Evolutionary conservation across 64 coral and sea anemone species (phyloP).

Genomic region (Montipora foliosa): DNA sequence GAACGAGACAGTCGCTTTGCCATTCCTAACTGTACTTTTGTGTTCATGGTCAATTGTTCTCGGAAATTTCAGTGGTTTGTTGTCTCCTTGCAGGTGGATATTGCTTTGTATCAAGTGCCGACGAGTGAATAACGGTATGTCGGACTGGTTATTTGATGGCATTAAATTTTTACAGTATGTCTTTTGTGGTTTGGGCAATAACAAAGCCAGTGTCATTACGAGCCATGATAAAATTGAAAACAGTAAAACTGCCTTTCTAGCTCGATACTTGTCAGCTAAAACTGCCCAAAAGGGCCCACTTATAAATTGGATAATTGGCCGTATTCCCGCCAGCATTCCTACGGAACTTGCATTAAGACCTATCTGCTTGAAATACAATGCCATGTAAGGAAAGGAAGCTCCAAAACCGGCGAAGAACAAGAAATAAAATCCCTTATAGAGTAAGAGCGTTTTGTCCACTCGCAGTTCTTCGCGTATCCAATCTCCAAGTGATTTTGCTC

Average conservation of each 20-base stretch:
- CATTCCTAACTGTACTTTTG: background rate
- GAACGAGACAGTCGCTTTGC: background rate
- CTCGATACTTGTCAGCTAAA: constrained; percentile 83
- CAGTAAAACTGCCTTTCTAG: constrained; percentile 81
- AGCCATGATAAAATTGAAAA: constrained; percentile 86
- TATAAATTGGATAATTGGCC: constrained; percentile 86
- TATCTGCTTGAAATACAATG: constrained; percentile 95
- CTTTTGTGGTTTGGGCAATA: constrained; percentile 70
- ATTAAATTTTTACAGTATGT: constrained; percentile 65
- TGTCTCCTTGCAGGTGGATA: background rate
- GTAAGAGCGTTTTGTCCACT: constrained; percentile 45
- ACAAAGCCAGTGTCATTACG: constrained; percentile 87
- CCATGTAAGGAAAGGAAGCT: constrained; percentile 83
- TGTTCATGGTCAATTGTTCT: background rate
- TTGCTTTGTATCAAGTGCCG: background rate
- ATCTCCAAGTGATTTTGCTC: background rate
- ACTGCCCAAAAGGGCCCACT: constrained; percentile 96
- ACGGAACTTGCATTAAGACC: constrained; percentile 83
- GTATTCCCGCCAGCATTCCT: constrained; percentile 84
- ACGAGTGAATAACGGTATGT: background rate
- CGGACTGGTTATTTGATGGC: background rate
- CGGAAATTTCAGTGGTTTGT: background rate
- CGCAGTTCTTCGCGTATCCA: constrained; percentile 45
- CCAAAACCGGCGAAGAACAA: constrained; percentile 90
- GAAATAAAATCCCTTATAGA: constrained; percentile 95